Conservation (phyloP, 2,113 vertebrate genomes). For the Coracopsis vasa region DNA sequence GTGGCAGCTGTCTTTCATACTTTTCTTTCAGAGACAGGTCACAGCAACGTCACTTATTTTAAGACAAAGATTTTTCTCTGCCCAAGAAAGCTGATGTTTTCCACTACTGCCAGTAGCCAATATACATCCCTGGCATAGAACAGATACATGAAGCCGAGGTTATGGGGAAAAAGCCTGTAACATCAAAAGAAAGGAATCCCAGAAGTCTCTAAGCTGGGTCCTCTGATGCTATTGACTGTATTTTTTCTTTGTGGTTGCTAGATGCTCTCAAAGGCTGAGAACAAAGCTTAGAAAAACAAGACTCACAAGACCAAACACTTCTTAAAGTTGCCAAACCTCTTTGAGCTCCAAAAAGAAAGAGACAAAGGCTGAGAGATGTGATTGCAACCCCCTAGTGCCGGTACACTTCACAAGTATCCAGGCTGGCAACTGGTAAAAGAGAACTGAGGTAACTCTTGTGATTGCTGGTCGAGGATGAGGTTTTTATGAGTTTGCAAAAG, state of each 20-base stretch:
- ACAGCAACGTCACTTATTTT: background rate
- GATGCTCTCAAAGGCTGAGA: slow-evolving; percentile 41
- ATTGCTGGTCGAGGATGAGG: background rate
- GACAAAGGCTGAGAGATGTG: background rate
- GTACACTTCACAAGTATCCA: background rate
- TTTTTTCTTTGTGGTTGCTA: background rate
- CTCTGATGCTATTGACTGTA: background rate
- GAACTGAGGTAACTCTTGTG: background rate
- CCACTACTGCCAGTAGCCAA: background rate
- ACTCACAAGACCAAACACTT: slow-evolving; percentile 28
- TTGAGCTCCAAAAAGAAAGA: background rate
- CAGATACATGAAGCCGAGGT: slow-evolving; percentile 4
- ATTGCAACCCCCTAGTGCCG: background rate
- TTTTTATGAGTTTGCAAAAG: background rate
- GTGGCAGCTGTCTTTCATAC: background rate
- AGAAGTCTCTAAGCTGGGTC: slow-evolving; percentile 17
- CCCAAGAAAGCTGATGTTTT: background rate
- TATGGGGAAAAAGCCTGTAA: background rate
- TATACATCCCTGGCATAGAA: background rate
- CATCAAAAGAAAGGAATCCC: slow-evolving; percentile 43
- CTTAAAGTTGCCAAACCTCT: background rate
- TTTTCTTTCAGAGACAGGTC: slow-evolving; percentile 4
- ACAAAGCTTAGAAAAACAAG: slow-evolving; percentile 23
- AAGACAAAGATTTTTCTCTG: slow-evolving; percentile 1
- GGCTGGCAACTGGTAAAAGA: background rate